Evolutionary conservation across 2,113 vertebrate species (phyloP), one percentile per base, ranked within the genome.

Genomic region (Donacobius atricapilla): DNA sequence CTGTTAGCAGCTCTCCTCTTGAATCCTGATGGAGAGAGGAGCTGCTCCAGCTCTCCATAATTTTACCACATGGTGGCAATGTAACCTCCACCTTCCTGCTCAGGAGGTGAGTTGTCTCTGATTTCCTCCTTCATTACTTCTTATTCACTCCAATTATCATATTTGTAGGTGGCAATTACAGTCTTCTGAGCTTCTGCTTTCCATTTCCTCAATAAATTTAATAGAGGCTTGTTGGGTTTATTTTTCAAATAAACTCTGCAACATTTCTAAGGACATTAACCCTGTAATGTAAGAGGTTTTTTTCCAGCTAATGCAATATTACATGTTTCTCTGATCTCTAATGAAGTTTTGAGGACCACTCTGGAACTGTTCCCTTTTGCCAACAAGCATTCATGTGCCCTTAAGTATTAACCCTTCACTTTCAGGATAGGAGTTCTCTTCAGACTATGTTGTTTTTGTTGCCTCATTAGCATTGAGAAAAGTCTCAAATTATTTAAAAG

Each of bases 1-100:
- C 89, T 75, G 58, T 53, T 35, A 70, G 73, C 76, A 84, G 86
- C 35, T 42, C 13, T 78, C 75, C 54, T 13, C 21, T 14, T 2
- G 45, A 66, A 89, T 77, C 81, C 45, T 25, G 70, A 11, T 15
- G 5, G 51, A 1, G 4, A 39, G 31, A 48, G 24, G 1, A 11
- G 44, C 42, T 37, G 56, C 68, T 57, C 35, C 30, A 60, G 39
- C 20, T 57, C 70, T 53, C 44, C 57, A 15, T 0, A 2, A 1
- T 48, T 40, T 42, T 27, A 57, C 97, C 97, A 90, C 96, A 89
- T 57, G 97, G 80, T 94, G 97, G 97, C 97, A 88, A 90, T 68
- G 5, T 14, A 69, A 25, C 75, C 23, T 83, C 35, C 84, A 75
- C 12, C 23, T 86, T 56, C 24, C 56, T 45, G 22, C 77, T 30